phyloP scores from a whole-genome alignment of 2,797 vertebrate species.

The Phataginus tetradactyla region DNA sequence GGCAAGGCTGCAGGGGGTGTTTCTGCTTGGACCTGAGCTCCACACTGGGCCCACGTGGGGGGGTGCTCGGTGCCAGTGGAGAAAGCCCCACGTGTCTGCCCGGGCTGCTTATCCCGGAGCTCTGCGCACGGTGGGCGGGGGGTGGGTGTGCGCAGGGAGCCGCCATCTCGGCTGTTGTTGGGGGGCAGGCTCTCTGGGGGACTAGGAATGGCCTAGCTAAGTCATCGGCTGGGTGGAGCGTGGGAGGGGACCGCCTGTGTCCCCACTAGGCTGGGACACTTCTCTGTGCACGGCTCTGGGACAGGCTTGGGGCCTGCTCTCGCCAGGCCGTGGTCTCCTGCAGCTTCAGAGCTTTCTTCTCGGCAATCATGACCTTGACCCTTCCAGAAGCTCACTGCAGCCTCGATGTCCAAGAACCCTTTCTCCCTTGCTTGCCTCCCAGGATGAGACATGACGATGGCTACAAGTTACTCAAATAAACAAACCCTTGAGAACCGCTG shows the following conservation, averaged over 20 bases:
- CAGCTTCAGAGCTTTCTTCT: background rate
- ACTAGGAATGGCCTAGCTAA: background rate
- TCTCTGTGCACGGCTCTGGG: background rate
- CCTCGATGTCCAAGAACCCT: constrained; percentile 52
- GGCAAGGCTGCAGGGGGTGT: background rate
- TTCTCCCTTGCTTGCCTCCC: constrained; percentile 73
- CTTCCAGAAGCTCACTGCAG: background rate
- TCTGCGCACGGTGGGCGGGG: background rate
- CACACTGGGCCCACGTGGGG: background rate
- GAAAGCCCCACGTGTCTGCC: background rate
- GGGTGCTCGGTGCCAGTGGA: fast-evolving
- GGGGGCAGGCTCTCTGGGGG: background rate
- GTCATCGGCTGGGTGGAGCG: background rate
- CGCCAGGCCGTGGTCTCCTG: fast-evolving
- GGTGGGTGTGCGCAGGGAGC: background rate
- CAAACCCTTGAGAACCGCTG: constrained; percentile 57
- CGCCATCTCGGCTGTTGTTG: fast-evolving
- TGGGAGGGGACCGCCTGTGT: background rate
- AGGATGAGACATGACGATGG: constrained; percentile 73
- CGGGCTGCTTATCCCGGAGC: background rate
- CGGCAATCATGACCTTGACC: constrained; percentile 11
- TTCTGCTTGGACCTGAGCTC: background rate
- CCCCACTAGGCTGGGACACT: background rate
- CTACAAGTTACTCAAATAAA: constrained; percentile 77
- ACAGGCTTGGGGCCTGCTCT: background rate